Percentiles rank a stretch among this genome's conserved stretches.
phyloP scores from a whole-genome alignment of 2,113 vertebrate species.

The Orientallactaga bullata region DNA sequence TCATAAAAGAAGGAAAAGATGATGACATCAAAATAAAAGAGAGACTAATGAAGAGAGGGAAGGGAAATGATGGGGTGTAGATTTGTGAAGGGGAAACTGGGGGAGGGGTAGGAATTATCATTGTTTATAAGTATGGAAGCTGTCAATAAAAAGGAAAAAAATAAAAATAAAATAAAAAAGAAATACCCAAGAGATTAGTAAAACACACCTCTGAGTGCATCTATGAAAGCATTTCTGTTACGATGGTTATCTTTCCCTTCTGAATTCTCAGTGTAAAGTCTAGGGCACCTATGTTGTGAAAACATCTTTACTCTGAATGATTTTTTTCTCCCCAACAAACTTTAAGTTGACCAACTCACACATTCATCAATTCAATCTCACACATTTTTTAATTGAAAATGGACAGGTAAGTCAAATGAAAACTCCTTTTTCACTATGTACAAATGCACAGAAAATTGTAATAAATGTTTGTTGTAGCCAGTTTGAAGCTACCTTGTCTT shows the following conservation, averaged over 20 bases:
- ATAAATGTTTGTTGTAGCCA: not conserved
- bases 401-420: not conserved
- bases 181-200: too few species aligned
- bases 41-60: too few species aligned
- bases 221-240: too few species aligned
- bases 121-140: too few species aligned
- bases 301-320: not conserved
- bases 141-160: not conserved
- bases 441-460: not conserved
- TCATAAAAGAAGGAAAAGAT: too few species aligned
- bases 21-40: too few species aligned
- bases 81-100: too few species aligned
- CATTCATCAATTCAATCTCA: not conserved
- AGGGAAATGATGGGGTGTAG: too few species aligned
- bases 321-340: not conserved
- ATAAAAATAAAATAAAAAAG: too few species aligned
- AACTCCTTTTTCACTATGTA: not conserved
- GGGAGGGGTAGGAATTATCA: too few species aligned
- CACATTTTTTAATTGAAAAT: not conserved
- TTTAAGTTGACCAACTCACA: not conserved
- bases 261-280: not conserved
- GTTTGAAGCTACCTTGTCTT: not conserved
- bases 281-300: not conserved
- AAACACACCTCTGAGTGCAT: too few species aligned
- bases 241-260: not conserved